Percentiles rank a stretch among this genome's conserved stretches.
Evolutionary conservation across 2,888 invertebrate species (phyloP).

Genomic region (Ophonus ardosiacus): DNA sequence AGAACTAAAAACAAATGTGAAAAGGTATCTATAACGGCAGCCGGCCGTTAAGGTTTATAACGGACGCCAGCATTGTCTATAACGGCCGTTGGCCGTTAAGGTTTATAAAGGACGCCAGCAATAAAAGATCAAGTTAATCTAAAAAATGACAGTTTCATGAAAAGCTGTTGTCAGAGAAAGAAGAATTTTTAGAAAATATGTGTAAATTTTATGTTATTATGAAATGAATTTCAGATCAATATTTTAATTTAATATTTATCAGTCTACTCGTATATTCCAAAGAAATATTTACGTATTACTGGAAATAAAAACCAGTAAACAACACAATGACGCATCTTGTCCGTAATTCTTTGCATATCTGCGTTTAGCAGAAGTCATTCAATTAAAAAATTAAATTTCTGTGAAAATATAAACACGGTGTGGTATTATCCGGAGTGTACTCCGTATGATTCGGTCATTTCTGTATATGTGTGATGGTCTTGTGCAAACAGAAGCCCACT

Average conservation of each 20-base stretch:
- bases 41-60: no score
- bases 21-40: no score
- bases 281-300: neutral
- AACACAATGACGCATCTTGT: neutral
- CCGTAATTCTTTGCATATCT: neutral
- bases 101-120: no score
- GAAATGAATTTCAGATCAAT: no score
- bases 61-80: no score
- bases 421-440: slow-evolving; percentile 16
- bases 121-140: no score
- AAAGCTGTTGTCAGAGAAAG: no score
- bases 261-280: neutral
- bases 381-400: slow-evolving; percentile 41
- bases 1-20: no score
- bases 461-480: slow-evolving; percentile 34
- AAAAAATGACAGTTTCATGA: no score
- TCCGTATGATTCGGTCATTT: slow-evolving; percentile 36
- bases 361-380: neutral
- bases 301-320: neutral
- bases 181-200: no score
- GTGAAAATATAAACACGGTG: slow-evolving; percentile 3
- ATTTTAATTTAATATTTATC: neutral
- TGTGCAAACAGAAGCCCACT: slow-evolving; percentile 51
- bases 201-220: no score
- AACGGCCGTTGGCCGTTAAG: no score